These are phyloP conservation scores for Pardalotus punctatus DNA, from an alignment of 2,113 vertebrate species.

Conservation along the genomic window DNA sequence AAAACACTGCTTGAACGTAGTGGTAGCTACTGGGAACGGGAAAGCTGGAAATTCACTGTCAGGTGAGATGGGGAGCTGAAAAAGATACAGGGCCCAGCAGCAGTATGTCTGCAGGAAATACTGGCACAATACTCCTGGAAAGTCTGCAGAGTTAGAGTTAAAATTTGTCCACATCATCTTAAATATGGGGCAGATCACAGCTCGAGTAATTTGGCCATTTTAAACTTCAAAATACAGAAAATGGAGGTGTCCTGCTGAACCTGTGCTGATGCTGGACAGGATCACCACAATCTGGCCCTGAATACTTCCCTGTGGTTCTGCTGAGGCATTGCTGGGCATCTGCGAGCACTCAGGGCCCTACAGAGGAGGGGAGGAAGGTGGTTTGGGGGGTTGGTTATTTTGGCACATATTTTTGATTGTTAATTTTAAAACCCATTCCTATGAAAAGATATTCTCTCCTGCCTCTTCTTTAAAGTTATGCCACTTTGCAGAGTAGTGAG, in stretches of 20 bases:
- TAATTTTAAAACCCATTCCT: background rate
- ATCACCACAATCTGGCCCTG: background rate
- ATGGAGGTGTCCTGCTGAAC: background rate
- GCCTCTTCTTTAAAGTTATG: background rate
- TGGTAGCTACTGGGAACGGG: background rate
- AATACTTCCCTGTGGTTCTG: background rate
- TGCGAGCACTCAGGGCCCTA: background rate
- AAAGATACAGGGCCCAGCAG: background rate
- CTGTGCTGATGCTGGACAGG: background rate
- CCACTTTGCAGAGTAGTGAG: background rate
- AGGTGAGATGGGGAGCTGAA: background rate
- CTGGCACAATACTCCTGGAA: background rate
- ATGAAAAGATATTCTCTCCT: background rate
- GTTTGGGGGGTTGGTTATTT: background rate
- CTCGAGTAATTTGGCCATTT: background rate
- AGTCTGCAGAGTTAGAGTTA: background rate
- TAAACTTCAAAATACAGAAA: background rate
- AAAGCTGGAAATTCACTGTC: background rate
- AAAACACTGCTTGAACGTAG: constrained; percentile 12
- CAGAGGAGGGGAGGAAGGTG: background rate
- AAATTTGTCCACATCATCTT: background rate
- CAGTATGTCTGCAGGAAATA: background rate
- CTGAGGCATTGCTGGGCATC: background rate
- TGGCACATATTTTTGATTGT: background rate
- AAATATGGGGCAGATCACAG: background rate